A percentile compares a stretch with the other conserved stretches of the same genome.
These are phyloP conservation scores for Biston betularia DNA, from an alignment of 2,888 invertebrate species.

Conservation along the genomic window DNA sequence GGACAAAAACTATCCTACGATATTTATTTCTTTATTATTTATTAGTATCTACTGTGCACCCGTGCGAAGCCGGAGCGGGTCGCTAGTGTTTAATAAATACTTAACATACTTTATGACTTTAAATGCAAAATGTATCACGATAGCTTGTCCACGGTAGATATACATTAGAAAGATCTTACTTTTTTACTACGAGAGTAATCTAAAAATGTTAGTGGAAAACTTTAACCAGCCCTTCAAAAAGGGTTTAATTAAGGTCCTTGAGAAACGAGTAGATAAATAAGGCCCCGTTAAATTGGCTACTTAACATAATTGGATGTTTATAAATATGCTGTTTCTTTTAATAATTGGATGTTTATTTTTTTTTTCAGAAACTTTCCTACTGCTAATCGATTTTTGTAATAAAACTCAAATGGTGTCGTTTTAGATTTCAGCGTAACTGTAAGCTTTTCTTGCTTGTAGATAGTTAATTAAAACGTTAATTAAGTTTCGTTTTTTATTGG, in stretches of 20 bases:
- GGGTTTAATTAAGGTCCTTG: constrained; percentile 67
- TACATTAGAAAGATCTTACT: background rate
- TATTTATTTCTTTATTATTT: too few relatives aligned
- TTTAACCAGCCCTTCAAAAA: constrained; percentile 39
- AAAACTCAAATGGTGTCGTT: constrained; percentile 43
- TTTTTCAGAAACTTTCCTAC: constrained; percentile 62
- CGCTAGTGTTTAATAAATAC: too few relatives aligned
- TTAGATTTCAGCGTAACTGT: too few relatives aligned
- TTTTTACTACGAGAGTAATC: constrained; percentile 4
- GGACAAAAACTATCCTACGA: too few relatives aligned
- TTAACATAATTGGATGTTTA: constrained; percentile 71
- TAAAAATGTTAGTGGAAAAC: constrained; percentile 41
- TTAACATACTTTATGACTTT: too few relatives aligned
- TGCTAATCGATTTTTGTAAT: constrained; percentile 48
- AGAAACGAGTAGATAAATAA: constrained; percentile 68
- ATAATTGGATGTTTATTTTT: constrained; percentile 72
- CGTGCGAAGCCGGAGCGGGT: too few relatives aligned
- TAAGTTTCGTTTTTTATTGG: too few relatives aligned
- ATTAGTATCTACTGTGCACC: too few relatives aligned
- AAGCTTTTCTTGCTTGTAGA: background rate
- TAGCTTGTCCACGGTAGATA: too few relatives aligned
- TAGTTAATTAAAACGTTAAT: background rate
- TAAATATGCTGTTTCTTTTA: too few relatives aligned
- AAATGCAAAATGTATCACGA: too few relatives aligned
- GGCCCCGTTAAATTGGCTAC: constrained; percentile 64